Evolutionary conservation across 2,888 invertebrate genomes (phyloP), one percentile per base, ranked within the genome.

Genomic region (Phalera bucephala): DNA sequence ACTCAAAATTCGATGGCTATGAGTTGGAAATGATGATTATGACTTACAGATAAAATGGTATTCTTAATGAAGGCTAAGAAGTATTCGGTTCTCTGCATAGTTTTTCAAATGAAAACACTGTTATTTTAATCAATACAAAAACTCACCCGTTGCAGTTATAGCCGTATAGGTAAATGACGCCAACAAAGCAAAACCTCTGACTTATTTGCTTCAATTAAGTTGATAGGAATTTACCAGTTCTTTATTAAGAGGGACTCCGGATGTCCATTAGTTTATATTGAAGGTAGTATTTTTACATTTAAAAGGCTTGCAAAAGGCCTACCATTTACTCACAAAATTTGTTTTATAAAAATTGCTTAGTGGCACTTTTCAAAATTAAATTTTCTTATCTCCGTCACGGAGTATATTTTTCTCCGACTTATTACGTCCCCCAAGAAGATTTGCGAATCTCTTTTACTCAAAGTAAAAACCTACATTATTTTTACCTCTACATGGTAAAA

Each of bases 311-410:
- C 52, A 50, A 46, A 52, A 36, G 32, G 40, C 40, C 34, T 40
- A 37, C 36, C 49, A 54, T 60, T 64, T 49, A 66, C 46, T 54
- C 50, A 44, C 52, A 47, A 17, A 45, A 44, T 54, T 52, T 48
- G 51, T 62, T 60, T 58, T 51, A 40, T 44, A 49, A 61, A 67
- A 72, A 70, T 48, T 60, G 66, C 65, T 42, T 37, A 33, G 42
- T 33, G 42, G 63, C 64, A 65, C 60, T 68, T 72, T 69, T 66
- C 59, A 55, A 72, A 75, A 75, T 74, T 66, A 60, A 66, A 45
- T 68, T 66, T 63, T 35, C 70, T 70, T 69, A 71, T 66, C 66
- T 66, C 50, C 60, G 42, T 55, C 54, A 58, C 61, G 50, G 56
- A 45, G 55, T 46, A 53, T 53, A 54, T 46, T 62, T 60, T 52